Evolutionary conservation across 2,113 vertebrate species (phyloP).

Genomic region (Agapornis roseicollis): DNA sequence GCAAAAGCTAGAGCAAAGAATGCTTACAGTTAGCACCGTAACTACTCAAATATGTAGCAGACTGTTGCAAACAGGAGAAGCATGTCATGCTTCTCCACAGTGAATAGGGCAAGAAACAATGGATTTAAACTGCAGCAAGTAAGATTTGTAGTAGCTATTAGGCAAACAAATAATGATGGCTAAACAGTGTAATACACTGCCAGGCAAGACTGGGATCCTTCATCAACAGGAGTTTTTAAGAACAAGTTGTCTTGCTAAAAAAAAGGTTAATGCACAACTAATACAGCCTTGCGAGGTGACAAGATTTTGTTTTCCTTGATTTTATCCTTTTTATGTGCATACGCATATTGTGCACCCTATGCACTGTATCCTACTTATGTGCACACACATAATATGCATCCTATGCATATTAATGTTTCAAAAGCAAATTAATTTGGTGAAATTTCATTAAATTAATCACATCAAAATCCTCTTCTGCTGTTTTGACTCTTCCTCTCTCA

Average conservation of each 20-base stretch:
- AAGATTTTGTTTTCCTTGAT: not conserved
- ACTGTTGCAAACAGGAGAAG: not conserved
- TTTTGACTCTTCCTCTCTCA: not conserved
- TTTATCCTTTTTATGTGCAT: not conserved
- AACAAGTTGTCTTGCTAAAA: not conserved
- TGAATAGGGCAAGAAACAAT: not conserved
- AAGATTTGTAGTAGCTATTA: not conserved
- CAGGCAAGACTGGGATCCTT: not conserved
- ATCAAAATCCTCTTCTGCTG: not conserved
- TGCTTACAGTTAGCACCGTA: not conserved
- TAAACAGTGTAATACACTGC: not conserved
- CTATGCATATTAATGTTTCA: not conserved
- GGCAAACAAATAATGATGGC: not conserved
- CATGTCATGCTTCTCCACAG: not conserved
- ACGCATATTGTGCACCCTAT: not conserved
- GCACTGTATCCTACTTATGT: not conserved
- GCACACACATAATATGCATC: not conserved
- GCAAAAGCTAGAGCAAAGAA: not conserved
- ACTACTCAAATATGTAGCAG: not conserved
- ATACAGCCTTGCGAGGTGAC: not conserved
- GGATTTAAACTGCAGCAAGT: not conserved
- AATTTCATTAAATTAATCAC: not conserved
- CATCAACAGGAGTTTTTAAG: not conserved
- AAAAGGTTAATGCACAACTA: not conserved
- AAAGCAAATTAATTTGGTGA: conserved; percentile 4